Base-by-base conservation (phyloP, 2,888 invertebrate genomes). In the Stramonita haemastoma region DNA sequence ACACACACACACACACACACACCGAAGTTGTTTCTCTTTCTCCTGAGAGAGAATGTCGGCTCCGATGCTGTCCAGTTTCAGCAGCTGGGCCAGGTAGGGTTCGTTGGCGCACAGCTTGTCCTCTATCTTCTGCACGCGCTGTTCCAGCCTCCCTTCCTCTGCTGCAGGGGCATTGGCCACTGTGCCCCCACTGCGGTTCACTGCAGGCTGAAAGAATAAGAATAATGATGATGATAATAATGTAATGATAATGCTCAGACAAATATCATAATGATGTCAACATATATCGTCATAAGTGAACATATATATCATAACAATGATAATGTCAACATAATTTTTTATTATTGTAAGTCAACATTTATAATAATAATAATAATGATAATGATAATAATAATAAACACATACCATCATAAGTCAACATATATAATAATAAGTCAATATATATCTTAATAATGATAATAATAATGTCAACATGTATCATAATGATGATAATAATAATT, bases 21-120 rank as follows among this genome's bases (percentile, higher is more conserved):
- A 95, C 95, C 95, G 93, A 19, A 95, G 92, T 89, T 95, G 94
- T 90, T 95, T 95, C 89, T 95, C 95, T 79, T 93, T 93, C 85
- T 95, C 95, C 87, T 93, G 92, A 11, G 95, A 93, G 32, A 95
- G 90, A 15, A 93, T 90, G 81, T 95, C 93, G 5, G 93, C 92
- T 0, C 94, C 95, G 4, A 94, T 93, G 87, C 91, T 93, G 90
- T 95, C 95, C 83, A 95, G 93, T 66, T 95, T 94, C 32, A 95
- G 92, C 19, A 95, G 92, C 91, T 95, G 95, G 15, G 95, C 95
- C 84, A 95, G 92, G 92, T 95, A 94, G 11, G 95, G 95, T 88
- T 95, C 95, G 84, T 94, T 92, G 19, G 93, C 92, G 88, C 93
- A 94, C n/a, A 95, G 92, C 73, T 95, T 95, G 89, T 95, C 95